phyloP scores from a whole-genome alignment of 2,888 invertebrate species.

The Plagodis dolabraria region DNA sequence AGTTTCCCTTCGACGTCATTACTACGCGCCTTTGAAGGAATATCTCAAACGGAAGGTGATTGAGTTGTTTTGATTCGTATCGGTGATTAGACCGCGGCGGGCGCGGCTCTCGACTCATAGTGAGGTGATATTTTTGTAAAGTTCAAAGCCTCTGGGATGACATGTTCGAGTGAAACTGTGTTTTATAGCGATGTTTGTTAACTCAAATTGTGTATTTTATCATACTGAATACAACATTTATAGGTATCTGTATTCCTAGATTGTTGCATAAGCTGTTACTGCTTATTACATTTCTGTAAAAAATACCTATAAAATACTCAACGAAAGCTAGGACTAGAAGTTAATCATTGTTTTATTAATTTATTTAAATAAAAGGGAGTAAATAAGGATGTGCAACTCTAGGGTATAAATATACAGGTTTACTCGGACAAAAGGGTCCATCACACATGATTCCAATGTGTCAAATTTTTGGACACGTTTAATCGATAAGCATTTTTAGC shows the following conservation, averaged over 20 bases:
- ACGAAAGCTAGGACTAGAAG: too few relatives aligned
- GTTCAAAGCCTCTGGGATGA: slow-evolving; percentile 23
- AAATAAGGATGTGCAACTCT: too few relatives aligned
- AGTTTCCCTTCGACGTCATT: slow-evolving; percentile 89
- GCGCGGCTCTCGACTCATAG: slow-evolving; percentile 10
- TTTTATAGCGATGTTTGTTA: background rate
- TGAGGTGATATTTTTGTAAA: slow-evolving; percentile 29
- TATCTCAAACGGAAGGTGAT: slow-evolving; percentile 87
- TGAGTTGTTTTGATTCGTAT: slow-evolving; percentile 84
- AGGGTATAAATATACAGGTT: slow-evolving; percentile 12
- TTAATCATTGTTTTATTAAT: too few relatives aligned
- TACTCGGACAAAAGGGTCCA: slow-evolving; percentile 20
- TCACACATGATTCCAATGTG: slow-evolving; percentile 55
- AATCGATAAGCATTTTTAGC: slow-evolving; percentile 35
- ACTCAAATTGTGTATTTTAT: too few relatives aligned
- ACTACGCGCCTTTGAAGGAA: slow-evolving; percentile 93
- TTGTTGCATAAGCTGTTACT: too few relatives aligned
- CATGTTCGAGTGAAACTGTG: slow-evolving; percentile 15
- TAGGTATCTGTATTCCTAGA: too few relatives aligned
- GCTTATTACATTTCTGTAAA: too few relatives aligned
- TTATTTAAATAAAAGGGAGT: too few relatives aligned
- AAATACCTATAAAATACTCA: too few relatives aligned
- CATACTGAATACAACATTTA: too few relatives aligned
- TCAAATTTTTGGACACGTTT: slow-evolving; percentile 68
- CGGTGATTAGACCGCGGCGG: background rate